Evolutionary conservation across 1,140 invertebrate genomes (phyloP), one percentile per base, ranked within the genome.

Genomic region (Chymomyza costata): DNA sequence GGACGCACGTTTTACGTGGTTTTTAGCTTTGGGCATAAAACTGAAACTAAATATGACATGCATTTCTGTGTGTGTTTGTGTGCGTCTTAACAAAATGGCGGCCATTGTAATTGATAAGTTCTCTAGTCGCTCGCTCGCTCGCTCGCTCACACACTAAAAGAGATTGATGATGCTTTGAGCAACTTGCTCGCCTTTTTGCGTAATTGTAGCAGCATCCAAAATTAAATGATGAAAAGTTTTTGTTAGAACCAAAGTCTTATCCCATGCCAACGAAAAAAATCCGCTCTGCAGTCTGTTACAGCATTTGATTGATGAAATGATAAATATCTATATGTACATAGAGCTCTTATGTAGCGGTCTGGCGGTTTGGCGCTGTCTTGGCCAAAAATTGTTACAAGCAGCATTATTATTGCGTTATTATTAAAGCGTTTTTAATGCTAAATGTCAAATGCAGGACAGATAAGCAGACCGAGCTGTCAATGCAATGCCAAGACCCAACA

Each of bases 381-480:
- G 17, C 57, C 37, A 63, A n/a, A 61, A 65, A 59, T 68, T 52
- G 69, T 48, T 32, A 59, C 70, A 56, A 61, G 15, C 60, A 37
- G 60, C 76, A 80, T 80, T 80, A 80, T 80, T 80, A 80, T 80
- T 65, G 60, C 73, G 73, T 80, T 80, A 80, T 80, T 80, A 80
- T 80, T 80, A 80, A 80, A 80, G 63, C 73, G 73, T 80, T 80
- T 81, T 81, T 80, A 80, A 80, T 80, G 73, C 73, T 80, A 80
- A 80, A 80, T 80, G 73, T 80, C 73, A 80, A 80, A 80, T 81
- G 74, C 73, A 80, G 73, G 71, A 80, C 74, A 80, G 73, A 81
- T 80, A 80, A 80, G 73, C 73, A 80, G 74, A 64, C 64, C 73
- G 49, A 73, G 74, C 73, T 80, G 73, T 80, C 73, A 80, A 80